Evolutionary conservation across 2,113 vertebrate species (phyloP).

Genomic region (Prochilodus magdalenae): DNA sequence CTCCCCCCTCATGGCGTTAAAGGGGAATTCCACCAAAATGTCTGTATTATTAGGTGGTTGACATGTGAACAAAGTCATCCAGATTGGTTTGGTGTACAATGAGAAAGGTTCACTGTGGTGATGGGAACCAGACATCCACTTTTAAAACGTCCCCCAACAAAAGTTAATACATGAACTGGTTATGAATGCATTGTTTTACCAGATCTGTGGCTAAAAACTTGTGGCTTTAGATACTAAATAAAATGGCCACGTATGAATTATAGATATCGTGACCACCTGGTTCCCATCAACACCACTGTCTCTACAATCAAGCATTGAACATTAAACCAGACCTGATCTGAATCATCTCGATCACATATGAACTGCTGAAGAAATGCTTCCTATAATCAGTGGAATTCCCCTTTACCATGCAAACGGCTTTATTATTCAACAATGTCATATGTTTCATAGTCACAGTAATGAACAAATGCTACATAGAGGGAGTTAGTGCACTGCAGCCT

Average conservation of each 20-base stretch:
- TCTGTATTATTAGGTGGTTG: background rate
- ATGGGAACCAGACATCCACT: background rate
- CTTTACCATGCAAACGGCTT: background rate
- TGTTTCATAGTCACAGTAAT: background rate
- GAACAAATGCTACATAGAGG: background rate
- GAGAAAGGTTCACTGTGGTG: background rate
- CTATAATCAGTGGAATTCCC: background rate
- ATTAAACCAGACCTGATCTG: too few species aligned
- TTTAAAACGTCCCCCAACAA: background rate
- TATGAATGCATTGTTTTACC: too few species aligned
- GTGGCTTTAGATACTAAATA: too few species aligned
- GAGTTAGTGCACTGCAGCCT: background rate
- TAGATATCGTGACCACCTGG: too few species aligned
- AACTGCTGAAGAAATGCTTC: too few species aligned
- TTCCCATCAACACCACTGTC: too few species aligned
- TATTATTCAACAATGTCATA: background rate
- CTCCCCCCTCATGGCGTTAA: background rate
- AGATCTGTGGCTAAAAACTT: too few species aligned
- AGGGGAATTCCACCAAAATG: background rate
- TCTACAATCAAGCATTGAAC: too few species aligned
- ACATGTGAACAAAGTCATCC: background rate
- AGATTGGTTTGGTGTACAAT: background rate
- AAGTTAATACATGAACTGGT: too few species aligned
- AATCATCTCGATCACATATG: too few species aligned
- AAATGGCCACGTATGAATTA: too few species aligned